Evolutionary conservation across 2,888 invertebrate genomes (phyloP).

Genomic region (Xanthia togata): DNA sequence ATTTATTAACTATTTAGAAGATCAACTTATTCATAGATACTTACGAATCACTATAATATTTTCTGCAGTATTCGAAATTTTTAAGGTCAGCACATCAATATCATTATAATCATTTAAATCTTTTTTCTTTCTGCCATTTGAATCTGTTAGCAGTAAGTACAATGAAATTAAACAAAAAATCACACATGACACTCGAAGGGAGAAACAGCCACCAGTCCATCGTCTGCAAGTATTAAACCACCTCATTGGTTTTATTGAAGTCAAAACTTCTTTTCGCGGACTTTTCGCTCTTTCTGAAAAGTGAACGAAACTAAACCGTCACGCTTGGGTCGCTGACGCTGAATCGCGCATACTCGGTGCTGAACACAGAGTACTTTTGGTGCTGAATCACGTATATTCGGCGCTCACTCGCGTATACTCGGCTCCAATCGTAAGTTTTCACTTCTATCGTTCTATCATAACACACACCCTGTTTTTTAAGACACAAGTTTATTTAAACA

Average conservation of each 20-base stretch:
- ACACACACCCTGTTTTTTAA: neutral
- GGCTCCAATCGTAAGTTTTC: neutral
- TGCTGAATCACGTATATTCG: too few relatives aligned
- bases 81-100: neutral
- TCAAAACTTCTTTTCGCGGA: neutral
- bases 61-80: neutral
- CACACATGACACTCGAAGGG: conserved; percentile 18
- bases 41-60: conserved; percentile 14
- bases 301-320: neutral
- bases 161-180: conserved; percentile 21
- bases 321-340: neutral
- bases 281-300: neutral
- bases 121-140: neutral
- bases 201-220: conserved; percentile 3
- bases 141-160: conserved; percentile 21
- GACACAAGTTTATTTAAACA: neutral
- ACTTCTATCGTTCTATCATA: neutral
- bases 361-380: too few relatives aligned
- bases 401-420: neutral
- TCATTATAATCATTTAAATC: neutral
- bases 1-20: too few relatives aligned
- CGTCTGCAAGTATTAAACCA: conserved; percentile 10
- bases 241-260: conserved; percentile 17
- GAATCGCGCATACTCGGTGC: neutral
- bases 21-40: neutral